Percentiles rank a stretch among this genome's conserved stretches.
Conservation (phyloP, 2,113 vertebrate species). For the Phalacrocorax carbo region DNA sequence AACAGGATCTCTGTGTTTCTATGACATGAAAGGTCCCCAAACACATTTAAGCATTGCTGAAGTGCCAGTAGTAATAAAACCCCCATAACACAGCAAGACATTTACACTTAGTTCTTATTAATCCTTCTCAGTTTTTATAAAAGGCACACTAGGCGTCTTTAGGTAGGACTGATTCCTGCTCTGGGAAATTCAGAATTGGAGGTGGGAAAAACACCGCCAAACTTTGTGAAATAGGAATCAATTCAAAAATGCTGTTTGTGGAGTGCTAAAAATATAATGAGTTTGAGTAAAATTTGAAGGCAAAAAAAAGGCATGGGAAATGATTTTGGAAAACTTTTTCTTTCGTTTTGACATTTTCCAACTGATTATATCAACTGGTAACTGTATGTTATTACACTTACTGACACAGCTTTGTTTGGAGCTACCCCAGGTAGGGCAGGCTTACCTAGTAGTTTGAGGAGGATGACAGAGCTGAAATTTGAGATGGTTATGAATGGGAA, state of each 20-base stretch:
- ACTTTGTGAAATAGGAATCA: not conserved
- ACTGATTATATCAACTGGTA: not conserved
- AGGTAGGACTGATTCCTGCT: not conserved
- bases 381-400: not conserved
- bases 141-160: not conserved
- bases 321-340: not conserved
- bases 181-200: not conserved
- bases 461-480: not conserved
- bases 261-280: not conserved
- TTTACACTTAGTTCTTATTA: not conserved
- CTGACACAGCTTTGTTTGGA: not conserved
- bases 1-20: not conserved
- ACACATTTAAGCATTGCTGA: not conserved
- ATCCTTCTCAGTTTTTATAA: not conserved
- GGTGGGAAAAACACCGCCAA: not conserved
- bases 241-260: not conserved
- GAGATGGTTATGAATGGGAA: not conserved
- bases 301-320: fast-evolving
- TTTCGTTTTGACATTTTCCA: not conserved
- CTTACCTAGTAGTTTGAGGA: not conserved
- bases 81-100: not conserved
- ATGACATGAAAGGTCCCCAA: not conserved
- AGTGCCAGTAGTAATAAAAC: not conserved
- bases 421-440: not conserved
- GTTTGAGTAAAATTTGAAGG: not conserved